These are phyloP conservation scores for Leptogaster cylindrica DNA, from an alignment of 2,888 invertebrate genomes.

Conservation along the genomic window DNA sequence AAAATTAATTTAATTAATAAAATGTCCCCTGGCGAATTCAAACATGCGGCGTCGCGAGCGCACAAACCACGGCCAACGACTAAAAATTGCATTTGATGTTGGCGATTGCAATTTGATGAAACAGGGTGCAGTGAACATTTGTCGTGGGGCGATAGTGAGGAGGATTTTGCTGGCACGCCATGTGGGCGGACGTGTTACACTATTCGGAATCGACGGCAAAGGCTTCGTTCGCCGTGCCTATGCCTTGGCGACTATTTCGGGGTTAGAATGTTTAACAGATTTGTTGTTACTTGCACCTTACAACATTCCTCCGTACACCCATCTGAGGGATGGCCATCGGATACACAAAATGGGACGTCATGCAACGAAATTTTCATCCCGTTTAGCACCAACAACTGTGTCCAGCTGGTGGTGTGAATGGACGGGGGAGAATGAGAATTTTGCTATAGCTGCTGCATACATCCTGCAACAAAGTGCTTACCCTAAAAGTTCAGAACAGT, in stretches of 20 bases:
- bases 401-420: conserved; percentile 12
- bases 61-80: neutral
- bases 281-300: conserved; percentile 11
- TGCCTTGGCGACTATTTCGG: conserved; percentile 6
- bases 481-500: conserved; percentile 25
- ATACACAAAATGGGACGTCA: neutral
- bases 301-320: neutral
- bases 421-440: no score
- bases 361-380: neutral
- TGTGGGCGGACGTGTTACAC: neutral
- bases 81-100: neutral
- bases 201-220: neutral
- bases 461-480: conserved; percentile 7
- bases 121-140: neutral
- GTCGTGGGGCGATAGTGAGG: neutral
- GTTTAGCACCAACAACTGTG: neutral
- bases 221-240: no score
- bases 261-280: conserved; percentile 8
- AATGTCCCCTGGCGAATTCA: conserved; percentile 22
- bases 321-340: neutral
- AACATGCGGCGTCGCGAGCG: neutral
- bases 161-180: neutral
- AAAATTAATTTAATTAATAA: conserved; percentile 39
- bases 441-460: neutral
- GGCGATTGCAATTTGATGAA: conserved; percentile 1